phyloP scores from a whole-genome alignment of 1,140 invertebrate genomes.

The Drosophila orosa region DNA sequence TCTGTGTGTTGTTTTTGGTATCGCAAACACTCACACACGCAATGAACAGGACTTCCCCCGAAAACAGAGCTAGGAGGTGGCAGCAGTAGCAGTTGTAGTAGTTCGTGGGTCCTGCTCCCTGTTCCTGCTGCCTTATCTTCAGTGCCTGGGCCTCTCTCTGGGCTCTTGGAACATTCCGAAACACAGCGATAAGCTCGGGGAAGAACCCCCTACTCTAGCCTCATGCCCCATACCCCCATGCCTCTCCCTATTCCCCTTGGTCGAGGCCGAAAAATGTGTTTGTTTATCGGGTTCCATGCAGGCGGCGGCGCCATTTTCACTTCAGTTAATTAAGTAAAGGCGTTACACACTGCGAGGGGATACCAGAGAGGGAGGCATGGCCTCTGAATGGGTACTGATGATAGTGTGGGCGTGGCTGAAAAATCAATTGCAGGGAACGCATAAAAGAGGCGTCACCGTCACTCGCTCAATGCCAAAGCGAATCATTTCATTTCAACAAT shows the following conservation, averaged over 20 bases:
- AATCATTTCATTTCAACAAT: conserved; percentile 79
- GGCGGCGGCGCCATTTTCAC: conserved; percentile 76
- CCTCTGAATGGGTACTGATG: conserved; percentile 19
- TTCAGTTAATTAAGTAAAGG: conserved; percentile 82
- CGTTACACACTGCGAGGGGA: conserved; percentile 13
- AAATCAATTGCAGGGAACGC: conserved; percentile 49
- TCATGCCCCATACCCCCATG: not conserved
- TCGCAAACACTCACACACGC: conserved; percentile 39
- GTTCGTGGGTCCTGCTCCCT: conserved; percentile 17
- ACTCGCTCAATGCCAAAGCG: conserved; percentile 44
- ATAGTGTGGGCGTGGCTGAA: conserved; percentile 38
- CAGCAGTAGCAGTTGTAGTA: conserved; percentile 5
- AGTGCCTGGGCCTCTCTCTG: conserved; percentile 46
- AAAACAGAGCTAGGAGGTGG: conserved; percentile 10
- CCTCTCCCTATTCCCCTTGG: conserved; percentile 2
- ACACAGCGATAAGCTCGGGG: conserved; percentile 50
- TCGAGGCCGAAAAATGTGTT: conserved; percentile 60
- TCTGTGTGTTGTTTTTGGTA: conserved; percentile 21
- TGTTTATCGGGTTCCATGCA: conserved; percentile 68
- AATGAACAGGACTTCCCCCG: conserved; percentile 25
- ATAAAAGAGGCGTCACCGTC: conserved; percentile 53
- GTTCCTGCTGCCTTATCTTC: conserved; percentile 35
- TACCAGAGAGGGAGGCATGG: not conserved
- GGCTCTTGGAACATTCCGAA: conserved; percentile 64
- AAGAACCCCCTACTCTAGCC: conserved; percentile 27